Evolutionary conservation across 2,113 vertebrate species (phyloP).

Genomic region (Daboia siamensis): DNA sequence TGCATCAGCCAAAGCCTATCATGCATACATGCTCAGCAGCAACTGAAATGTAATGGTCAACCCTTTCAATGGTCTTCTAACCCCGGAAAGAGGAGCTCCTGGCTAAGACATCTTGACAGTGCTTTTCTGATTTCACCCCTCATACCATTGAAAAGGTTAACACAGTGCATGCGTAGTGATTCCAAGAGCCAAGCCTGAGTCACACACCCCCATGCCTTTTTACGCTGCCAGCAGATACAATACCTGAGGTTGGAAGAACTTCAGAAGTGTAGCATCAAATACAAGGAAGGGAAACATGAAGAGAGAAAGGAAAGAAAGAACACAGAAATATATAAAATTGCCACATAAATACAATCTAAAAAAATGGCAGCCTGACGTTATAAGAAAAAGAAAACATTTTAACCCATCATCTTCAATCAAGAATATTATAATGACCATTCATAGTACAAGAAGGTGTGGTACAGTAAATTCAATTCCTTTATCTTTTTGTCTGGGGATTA

Average conservation of each 20-base stretch:
- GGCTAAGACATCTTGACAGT: neutral
- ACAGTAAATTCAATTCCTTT: neutral
- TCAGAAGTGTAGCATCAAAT: conserved; percentile 75
- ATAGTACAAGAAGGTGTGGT: neutral
- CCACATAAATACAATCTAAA: conserved; percentile 12
- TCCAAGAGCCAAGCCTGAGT: conserved; percentile 9
- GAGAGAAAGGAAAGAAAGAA: conserved; percentile 66
- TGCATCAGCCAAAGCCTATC: conserved; percentile 48
- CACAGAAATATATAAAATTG: conserved; percentile 67
- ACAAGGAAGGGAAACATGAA: conserved; percentile 51
- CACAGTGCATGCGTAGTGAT: conserved; percentile 43
- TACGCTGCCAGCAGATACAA: conserved; percentile 78
- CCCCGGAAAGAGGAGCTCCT: neutral
- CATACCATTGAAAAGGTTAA: conserved; percentile 64
- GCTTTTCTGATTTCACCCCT: neutral
- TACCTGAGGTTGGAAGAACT: conserved; percentile 85
- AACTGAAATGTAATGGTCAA: conserved; percentile 29
- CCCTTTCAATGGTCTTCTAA: conserved; percentile 59
- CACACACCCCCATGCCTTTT: conserved; percentile 66
- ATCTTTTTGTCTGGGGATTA: accelerated
- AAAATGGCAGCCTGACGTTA: neutral
- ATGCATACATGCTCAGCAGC: conserved; percentile 68
- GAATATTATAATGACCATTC: neutral
- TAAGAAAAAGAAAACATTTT: neutral
- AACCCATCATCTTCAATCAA: accelerated